Evolutionary conservation across 2,888 invertebrate species (phyloP), one percentile per base, ranked within the genome.

Genomic region (Ceraclea dissimilis): DNA sequence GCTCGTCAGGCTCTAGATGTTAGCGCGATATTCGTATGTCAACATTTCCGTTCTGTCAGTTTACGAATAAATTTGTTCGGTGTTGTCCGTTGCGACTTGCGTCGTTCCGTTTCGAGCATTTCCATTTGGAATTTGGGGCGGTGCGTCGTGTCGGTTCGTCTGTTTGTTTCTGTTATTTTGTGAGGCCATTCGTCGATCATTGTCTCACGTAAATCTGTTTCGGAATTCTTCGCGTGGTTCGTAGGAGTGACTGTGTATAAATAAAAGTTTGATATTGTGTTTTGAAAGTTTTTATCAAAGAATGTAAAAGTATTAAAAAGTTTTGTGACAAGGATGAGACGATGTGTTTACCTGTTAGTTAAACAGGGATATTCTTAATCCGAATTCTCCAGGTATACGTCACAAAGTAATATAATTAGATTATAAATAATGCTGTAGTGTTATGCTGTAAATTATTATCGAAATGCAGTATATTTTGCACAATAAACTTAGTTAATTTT

Each of bases 241-340:
- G 26, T 26, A 26, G n/a, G 10, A 26, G 26, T 26, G 10, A 26
- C 10, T 10, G 26, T 26, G 26, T 10, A 26, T 6, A 26, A 26
- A 26, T 26, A 4, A 26, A 26, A 26, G 10, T 26, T 26, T 26
- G 10, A 10, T 26, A 6, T 10, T 26, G 26, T 26, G 26, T n/a
- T 39, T 8, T 39, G 4, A 39, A 39, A 39, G 39, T 39, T 39
- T 39, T 39, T 26, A 26, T 26, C 4, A 6, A 49, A 49, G 49
- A 49, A 49, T 49, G 52, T 17, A 20, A 54, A 53, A 49, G 46
- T 57, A 47, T 57, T 57, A 55, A 58, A 58, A 39, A 39, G 39
- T 39, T 58, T 56, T 56, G 55, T 58, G 58, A 56, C 58, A 58
- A 58, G 52, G 58, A 58, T 58, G 58, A 56, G 54, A 48, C 55